Evolutionary conservation across 2,888 invertebrate genomes (phyloP).

Genomic region (Mesopsocus fuscifrons): DNA sequence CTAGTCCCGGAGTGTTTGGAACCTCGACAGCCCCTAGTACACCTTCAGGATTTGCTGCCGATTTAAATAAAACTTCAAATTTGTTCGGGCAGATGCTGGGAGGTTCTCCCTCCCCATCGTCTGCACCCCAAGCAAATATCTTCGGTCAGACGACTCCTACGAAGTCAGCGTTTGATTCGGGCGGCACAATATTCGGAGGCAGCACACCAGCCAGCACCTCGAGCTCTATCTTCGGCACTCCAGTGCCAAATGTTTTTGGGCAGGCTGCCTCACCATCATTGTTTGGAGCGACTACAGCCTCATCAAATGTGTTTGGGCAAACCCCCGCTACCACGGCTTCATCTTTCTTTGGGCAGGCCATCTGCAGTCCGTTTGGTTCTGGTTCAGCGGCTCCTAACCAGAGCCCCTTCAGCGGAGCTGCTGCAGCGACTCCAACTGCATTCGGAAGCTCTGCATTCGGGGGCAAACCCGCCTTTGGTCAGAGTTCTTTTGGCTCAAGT

Average conservation of each 20-base stretch:
- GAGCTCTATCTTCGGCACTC: conserved; percentile 13
- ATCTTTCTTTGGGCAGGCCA: conserved; percentile 14
- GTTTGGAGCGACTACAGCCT: conserved; percentile 7
- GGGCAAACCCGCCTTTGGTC: conserved; percentile 20
- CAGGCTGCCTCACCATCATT: conserved; percentile 10
- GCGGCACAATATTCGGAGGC: conserved; percentile 6
- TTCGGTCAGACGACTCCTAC: background rate
- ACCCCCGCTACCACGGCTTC: conserved; percentile 12
- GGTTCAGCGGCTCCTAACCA: conserved; percentile 12
- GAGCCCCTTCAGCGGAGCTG: conserved; percentile 15
- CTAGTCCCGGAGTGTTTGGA: background rate
- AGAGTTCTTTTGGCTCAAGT: conserved; percentile 13
- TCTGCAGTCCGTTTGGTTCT: conserved; percentile 13
- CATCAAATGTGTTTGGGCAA: conserved; percentile 13
- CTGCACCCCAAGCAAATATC: background rate
- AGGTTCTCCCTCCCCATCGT: background rate
- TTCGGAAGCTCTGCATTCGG: conserved; percentile 13
- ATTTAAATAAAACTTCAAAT: background rate
- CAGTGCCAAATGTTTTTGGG: conserved; percentile 13
- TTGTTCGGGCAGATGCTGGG: background rate
- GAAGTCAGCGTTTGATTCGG: background rate
- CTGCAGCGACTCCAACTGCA: conserved; percentile 13
- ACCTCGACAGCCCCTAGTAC: conserved; percentile 5
- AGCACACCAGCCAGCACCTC: conserved; percentile 10
- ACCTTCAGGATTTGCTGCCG: background rate